Percentiles rank a stretch among this genome's conserved stretches.
These are phyloP conservation scores for Hemibagrus guttatus DNA, from an alignment of 2,797 vertebrate genomes.

Conservation along the genomic window DNA sequence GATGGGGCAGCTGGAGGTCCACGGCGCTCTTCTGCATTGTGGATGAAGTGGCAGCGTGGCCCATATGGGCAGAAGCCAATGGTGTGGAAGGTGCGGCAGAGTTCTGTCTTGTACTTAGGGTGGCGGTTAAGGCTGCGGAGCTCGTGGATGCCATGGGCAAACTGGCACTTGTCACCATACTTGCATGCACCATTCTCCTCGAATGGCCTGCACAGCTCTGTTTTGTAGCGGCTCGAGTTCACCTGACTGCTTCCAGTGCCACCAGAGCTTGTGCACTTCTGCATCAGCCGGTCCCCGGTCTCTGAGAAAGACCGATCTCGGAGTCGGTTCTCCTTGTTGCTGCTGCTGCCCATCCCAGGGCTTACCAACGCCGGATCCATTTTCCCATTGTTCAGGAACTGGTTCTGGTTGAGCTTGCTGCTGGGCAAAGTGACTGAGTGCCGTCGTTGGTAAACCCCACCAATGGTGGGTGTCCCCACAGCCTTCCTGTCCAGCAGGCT, in stretches of 20 bases:
- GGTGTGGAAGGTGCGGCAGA: slow-evolving; percentile 95
- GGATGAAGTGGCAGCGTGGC: slow-evolving; percentile 93
- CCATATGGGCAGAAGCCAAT: slow-evolving; percentile 94
- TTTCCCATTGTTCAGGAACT: slow-evolving; percentile 91
- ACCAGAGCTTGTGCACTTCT: slow-evolving; percentile 74
- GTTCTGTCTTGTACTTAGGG: slow-evolving; percentile 94
- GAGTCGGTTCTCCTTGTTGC: slow-evolving; percentile 91
- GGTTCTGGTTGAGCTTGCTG: slow-evolving; percentile 93
- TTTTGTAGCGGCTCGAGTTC: slow-evolving; percentile 95
- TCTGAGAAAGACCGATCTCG: slow-evolving; percentile 95
- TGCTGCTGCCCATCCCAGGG: slow-evolving; percentile 76
- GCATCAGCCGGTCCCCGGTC: slow-evolving; percentile 90
- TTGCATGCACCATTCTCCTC: slow-evolving; percentile 93
- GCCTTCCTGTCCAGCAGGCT: slow-evolving; percentile 99
- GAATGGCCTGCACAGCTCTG: slow-evolving; percentile 90
- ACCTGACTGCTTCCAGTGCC: slow-evolving; percentile 79
- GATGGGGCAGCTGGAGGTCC: slow-evolving; percentile 76
- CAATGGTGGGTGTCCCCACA: slow-evolving; percentile 88
- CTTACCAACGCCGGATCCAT: slow-evolving; percentile 78
- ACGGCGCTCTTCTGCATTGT: slow-evolving; percentile 90
- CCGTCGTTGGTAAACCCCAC: slow-evolving; percentile 87
- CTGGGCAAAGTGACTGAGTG: slow-evolving; percentile 87
- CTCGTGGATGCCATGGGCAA: slow-evolving; percentile 90
- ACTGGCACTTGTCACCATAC: slow-evolving; percentile 93
- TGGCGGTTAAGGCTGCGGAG: slow-evolving; percentile 90